Conservation (phyloP, 2,113 vertebrate species). For the Dipodomys ordii region DNA sequence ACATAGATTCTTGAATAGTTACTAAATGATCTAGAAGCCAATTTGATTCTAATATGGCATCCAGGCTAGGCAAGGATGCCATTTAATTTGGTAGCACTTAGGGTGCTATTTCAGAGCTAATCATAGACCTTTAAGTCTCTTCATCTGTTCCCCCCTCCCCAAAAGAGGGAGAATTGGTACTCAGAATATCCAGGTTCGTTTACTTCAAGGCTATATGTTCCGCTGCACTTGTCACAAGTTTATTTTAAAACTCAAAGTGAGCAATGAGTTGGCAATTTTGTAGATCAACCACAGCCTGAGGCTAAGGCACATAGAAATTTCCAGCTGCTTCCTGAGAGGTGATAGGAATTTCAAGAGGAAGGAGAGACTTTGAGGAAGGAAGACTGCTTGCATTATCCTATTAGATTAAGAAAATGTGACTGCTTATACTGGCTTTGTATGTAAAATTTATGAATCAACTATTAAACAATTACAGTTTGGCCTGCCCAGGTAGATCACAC, state of each 20-base stretch:
- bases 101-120: not conserved
- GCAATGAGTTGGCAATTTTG: slow-evolving; percentile 24
- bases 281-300: not conserved
- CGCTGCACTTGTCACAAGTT: not conserved
- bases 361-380: not conserved
- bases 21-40: not conserved
- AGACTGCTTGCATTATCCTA: not conserved
- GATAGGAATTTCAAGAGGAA: not conserved
- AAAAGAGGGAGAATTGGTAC: not conserved
- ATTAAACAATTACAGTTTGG: not conserved
- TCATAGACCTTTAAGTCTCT: not conserved
- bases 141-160: not conserved
- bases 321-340: not conserved
- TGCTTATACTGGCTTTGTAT: not conserved
- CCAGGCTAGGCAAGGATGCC: not conserved
- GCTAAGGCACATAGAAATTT: not conserved
- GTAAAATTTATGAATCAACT: not conserved
- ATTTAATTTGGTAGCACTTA: not conserved
- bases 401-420: not conserved
- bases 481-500: no score
- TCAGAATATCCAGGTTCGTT: not conserved
- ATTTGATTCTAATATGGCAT: not conserved
- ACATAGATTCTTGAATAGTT: not conserved
- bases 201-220: not conserved
- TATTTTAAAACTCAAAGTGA: slow-evolving; percentile 41